These are phyloP conservation scores for Argynnis bischoffii DNA, from an alignment of 2,888 invertebrate species.

Conservation along the genomic window DNA sequence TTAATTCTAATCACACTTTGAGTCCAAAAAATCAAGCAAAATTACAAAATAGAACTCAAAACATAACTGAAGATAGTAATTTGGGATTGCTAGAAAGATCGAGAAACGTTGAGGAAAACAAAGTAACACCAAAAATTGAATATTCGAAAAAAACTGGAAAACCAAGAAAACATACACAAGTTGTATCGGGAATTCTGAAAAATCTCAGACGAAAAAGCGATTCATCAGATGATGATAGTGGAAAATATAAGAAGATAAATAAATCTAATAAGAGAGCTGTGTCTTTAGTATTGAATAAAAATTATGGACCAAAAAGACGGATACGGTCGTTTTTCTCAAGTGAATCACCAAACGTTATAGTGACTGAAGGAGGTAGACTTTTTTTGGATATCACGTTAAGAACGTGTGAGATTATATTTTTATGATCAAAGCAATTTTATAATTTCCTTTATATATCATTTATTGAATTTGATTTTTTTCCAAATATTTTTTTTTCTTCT, in stretches of 20 bases:
- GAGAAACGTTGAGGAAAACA: constrained; percentile 49
- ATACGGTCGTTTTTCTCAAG: constrained; percentile 74
- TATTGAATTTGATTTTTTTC: constrained; percentile 17
- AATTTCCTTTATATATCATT: constrained; percentile 9
- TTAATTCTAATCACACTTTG: constrained; percentile 90
- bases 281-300: constrained; percentile 67
- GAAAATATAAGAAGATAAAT: constrained; percentile 75
- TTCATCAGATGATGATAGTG: constrained; percentile 74
- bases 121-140: constrained; percentile 53
- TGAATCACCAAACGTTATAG: constrained; percentile 74
- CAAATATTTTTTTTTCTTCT: constrained; percentile 18
- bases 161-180: constrained; percentile 58
- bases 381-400: constrained; percentile 21
- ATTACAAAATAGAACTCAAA: constrained; percentile 52
- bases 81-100: constrained; percentile 73
- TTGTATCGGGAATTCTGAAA: constrained; percentile 66
- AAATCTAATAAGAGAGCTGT: constrained; percentile 75
- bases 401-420: constrained; percentile 35
- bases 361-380: constrained; percentile 79
- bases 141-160: constrained; percentile 71
- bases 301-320: constrained; percentile 65
- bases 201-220: constrained; percentile 66
- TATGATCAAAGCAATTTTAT: not conserved
- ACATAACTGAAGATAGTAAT: constrained; percentile 53
- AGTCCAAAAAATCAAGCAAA: constrained; percentile 81